Base-by-base conservation (phyloP, 2,113 vertebrate species). In the Erythrocercus mccallii region DNA sequence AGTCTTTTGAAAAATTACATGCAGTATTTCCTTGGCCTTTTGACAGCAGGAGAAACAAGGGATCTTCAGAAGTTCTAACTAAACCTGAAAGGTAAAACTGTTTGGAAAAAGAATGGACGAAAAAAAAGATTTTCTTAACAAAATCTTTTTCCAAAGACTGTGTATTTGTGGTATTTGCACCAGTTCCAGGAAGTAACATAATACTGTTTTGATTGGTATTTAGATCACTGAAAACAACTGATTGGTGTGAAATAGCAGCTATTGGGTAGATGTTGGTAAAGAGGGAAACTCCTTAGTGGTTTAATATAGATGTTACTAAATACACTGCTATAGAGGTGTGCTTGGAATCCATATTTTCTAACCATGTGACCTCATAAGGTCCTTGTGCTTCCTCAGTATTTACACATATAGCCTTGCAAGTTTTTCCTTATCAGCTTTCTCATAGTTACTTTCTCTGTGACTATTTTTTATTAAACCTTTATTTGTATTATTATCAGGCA, bases 401-500 rank as follows among this genome's bases (percentile, higher is more conserved):
- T 94, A 86, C 4, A 48, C 4, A 1, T 81, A 58, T 3, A 68
- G 18, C 27, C 20, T 94, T 50, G 10, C 15, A 37, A 31, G 70
- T 64, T 81, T 83, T 68, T 57, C n/a, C 9, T 69, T 76, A 82
- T 87, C 71, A 30, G 27, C 44, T 85, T 96, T 81, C 47, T 86
- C 24, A 10, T 24, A 58, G 64, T 72, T 77, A 57, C 40, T 91
- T 90, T 57, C 45, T 61, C 45, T 82, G 37, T 78, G 47, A 71
- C 47, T 86, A 17, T 94, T 93, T 83, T 86, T 86, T 86, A 64
- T 93, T 90, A 83, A 93, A 81, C 19, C 35, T 86, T 38, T 70
- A 40, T 85, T 94, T 58, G 40, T 73, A 14, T 86, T 77, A 86
- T 73, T 94, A 93, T 80, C 74, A 93, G 35, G 60, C 47, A 53